Evolutionary conservation across 1,140 invertebrate genomes (phyloP), one percentile per base, ranked within the genome.

Genomic region (Metaphire vulgaris): DNA sequence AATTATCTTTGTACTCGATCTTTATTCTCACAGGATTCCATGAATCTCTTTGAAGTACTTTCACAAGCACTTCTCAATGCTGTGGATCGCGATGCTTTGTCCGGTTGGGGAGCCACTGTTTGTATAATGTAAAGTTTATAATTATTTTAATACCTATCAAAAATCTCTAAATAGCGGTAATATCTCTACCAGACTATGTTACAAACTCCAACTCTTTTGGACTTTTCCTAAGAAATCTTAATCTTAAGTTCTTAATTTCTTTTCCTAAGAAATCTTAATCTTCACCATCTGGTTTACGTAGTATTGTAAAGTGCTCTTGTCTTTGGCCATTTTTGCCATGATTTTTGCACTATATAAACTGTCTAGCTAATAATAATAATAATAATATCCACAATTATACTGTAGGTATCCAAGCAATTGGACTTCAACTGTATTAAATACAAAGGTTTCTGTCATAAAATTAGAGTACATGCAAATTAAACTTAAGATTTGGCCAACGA

Each of bases 31-130:
- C 79, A 87, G 87, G 91, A 90, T 70, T 92, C 97, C 0, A 93
- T 98, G 82, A 93, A 97, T 82, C 87, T 99, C 12, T 99, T 99
- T 88, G 97, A 99, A 88, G 94, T 93, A 12, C 96, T 98, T 77
- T 95, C 96, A 76, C 94, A 98, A 88, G 92, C 96, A 68, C 87
- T 99, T 79, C 89, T 99, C 33, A 98, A 97, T 88, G 95, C 96
- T 21, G 92, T 93, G 79, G 97, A 99, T 86, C 89, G 97, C 82
- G 97, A 99, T 89, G 95, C 96, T 69, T 91, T 94, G 80, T 96
- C 96, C 81, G 97, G 97, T 83, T 99, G 96, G 96, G 97, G 97
- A 78, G 96, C 93, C n/a, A 89, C 95, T 68, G 95, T 99, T 74
- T 92, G 99, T 84, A 91, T 99, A 74, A 96, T 99, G 92, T 92